phyloP scores from a whole-genome alignment of 2,888 invertebrate species.

The Meganola albula region DNA sequence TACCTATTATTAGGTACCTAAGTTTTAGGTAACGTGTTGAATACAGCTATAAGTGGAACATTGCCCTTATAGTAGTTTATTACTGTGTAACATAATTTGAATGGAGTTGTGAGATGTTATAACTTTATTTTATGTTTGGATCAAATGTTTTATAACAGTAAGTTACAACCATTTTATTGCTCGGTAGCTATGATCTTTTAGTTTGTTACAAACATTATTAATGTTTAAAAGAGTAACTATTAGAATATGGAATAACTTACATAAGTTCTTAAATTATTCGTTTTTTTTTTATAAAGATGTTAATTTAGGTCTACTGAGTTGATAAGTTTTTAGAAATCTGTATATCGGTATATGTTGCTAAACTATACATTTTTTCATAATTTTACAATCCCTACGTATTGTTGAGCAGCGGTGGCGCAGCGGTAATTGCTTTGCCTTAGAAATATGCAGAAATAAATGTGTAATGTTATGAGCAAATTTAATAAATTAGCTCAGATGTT shows the following conservation, averaged over 20 bases:
- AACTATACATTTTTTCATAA: constrained; percentile 6
- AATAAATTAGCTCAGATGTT: too few species aligned
- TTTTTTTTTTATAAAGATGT: constrained; percentile 7
- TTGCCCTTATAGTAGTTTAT: constrained; percentile 19
- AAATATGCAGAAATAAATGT: too few species aligned
- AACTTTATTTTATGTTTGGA: constrained; percentile 22
- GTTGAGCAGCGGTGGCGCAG: too few species aligned
- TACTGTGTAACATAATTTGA: constrained; percentile 29
- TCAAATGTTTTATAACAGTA: constrained; percentile 21
- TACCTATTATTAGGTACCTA: neutral
- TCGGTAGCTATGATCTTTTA: neutral
- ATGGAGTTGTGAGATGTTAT: constrained; percentile 26
- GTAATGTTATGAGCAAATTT: too few species aligned
- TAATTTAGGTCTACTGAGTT: constrained; percentile 4
- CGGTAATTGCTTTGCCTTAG: too few species aligned
- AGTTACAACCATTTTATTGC: neutral
- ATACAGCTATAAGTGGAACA: constrained; percentile 4
- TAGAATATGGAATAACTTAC: too few species aligned
- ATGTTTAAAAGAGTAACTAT: too few species aligned
- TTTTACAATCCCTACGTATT: too few species aligned
- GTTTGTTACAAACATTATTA: too few species aligned
- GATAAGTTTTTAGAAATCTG: too few species aligned
- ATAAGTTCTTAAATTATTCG: too few species aligned
- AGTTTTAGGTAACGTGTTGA: neutral
- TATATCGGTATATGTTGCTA: constrained; percentile 3